A percentile compares a stretch with the other conserved stretches of the same genome.
phyloP scores from a whole-genome alignment of 2,888 invertebrate species.

The Drosophila neotestacea region DNA sequence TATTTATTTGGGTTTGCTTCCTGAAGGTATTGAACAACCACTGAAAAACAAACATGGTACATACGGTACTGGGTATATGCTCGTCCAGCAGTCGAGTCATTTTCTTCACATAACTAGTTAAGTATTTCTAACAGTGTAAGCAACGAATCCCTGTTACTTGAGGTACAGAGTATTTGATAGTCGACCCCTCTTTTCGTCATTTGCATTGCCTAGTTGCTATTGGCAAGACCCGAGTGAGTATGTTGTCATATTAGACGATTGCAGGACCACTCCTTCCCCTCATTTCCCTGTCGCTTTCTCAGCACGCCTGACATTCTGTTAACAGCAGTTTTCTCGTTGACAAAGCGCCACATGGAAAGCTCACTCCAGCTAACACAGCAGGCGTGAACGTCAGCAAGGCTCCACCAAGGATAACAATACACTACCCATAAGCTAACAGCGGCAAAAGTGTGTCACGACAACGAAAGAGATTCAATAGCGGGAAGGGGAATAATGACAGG shows the following conservation, averaged over 20 bases:
- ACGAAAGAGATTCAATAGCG: background rate
- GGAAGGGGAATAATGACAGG: background rate
- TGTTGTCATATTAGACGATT: slow-evolving; percentile 35
- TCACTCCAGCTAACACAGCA: slow-evolving; percentile 14
- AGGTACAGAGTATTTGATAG: slow-evolving; percentile 11
- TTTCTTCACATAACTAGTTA: too few relatives aligned
- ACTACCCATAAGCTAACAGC: background rate
- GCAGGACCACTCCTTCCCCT: background rate
- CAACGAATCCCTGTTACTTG: too few relatives aligned
- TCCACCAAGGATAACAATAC: background rate
- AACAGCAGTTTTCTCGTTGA: slow-evolving; percentile 31
- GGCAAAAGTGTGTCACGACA: slow-evolving; percentile 48
- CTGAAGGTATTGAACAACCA: background rate
- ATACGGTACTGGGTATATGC: background rate
- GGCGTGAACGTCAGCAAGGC: slow-evolving; percentile 9
- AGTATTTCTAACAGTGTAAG: background rate
- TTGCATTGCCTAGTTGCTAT: background rate
- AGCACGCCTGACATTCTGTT: slow-evolving; percentile 20
- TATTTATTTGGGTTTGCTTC: background rate
- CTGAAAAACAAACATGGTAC: too few relatives aligned
- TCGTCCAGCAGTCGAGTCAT: too few relatives aligned
- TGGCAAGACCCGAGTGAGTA: slow-evolving; percentile 23
- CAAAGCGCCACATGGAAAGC: slow-evolving; percentile 31
- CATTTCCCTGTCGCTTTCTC: background rate
- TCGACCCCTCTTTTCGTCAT: background rate